A percentile compares a stretch with the other conserved stretches of the same genome.
Conservation (phyloP, 2,888 invertebrate genomes). For the Melanostoma mellinum region DNA sequence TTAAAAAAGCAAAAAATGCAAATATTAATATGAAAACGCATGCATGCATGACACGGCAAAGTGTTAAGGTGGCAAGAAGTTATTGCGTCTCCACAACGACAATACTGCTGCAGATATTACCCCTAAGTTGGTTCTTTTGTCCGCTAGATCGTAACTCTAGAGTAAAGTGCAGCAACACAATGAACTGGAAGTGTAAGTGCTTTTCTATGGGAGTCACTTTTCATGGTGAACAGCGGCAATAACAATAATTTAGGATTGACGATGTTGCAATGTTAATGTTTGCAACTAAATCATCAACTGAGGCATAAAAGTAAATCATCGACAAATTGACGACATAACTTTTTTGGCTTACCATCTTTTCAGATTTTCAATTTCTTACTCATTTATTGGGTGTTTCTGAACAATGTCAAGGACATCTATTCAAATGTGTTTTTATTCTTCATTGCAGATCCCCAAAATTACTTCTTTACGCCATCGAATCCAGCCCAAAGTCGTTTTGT, state of each 20-base stretch:
- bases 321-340: no score
- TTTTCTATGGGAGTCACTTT: slow-evolving; percentile 41
- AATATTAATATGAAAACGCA: slow-evolving; percentile 38
- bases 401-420: background rate
- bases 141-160: slow-evolving; percentile 24
- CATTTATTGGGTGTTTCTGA: background rate
- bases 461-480: slow-evolving; percentile 78
- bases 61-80: slow-evolving; percentile 46
- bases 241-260: slow-evolving; percentile 46
- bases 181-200: slow-evolving; percentile 40
- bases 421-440: slow-evolving; percentile 49
- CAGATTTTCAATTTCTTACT: background rate
- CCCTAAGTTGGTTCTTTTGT: slow-evolving; percentile 46
- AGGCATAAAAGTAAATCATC: background rate
- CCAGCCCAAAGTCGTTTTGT: slow-evolving; percentile 80
- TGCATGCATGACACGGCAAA: slow-evolving; percentile 44
- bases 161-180: slow-evolving; percentile 27
- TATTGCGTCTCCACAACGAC: slow-evolving; percentile 42
- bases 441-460: slow-evolving; percentile 79
- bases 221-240: slow-evolving; percentile 32
- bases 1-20: slow-evolving; percentile 15
- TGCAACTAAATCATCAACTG: slow-evolving; percentile 36
- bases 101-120: slow-evolving; percentile 31
- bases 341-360: no score
- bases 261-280: slow-evolving; percentile 10